Evolutionary conservation across 1,140 invertebrate species (phyloP).

Genomic region (Plutomurus gul): DNA sequence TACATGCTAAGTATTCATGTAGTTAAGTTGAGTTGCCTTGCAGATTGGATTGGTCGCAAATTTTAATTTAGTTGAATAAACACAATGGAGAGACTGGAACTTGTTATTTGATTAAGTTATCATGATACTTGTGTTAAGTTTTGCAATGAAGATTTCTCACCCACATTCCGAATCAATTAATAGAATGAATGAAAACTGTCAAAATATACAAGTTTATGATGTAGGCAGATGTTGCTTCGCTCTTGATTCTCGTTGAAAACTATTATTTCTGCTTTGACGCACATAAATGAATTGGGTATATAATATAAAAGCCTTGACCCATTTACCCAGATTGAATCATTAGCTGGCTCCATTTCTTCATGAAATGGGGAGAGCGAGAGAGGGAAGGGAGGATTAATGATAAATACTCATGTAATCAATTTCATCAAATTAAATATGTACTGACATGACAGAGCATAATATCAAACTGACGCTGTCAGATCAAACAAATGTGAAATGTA

Average conservation of each 20-base stretch:
- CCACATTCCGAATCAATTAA: neutral
- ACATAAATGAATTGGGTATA: neutral
- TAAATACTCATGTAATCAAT: slow-evolving; percentile 23
- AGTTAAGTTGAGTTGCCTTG: neutral
- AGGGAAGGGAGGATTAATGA: neutral
- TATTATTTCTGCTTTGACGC: neutral
- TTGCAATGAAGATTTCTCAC: slow-evolving; percentile 8
- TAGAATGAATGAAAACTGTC: slow-evolving; percentile 1
- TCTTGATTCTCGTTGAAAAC: neutral
- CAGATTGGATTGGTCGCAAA: neutral
- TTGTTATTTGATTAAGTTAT: slow-evolving; percentile 28
- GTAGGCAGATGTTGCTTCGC: slow-evolving; percentile 2
- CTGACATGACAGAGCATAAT: neutral
- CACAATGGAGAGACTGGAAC: neutral
- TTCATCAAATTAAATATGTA: slow-evolving; percentile 14
- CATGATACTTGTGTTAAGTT: neutral
- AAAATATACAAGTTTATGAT: slow-evolving; percentile 20
- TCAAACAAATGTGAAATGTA: no score
- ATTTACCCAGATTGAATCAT: slow-evolving; percentile 22
- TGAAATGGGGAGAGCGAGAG: neutral
- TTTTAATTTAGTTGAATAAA: slow-evolving; percentile 12
- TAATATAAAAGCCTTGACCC: slow-evolving; percentile 26
- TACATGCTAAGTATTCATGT: slow-evolving; percentile 3
- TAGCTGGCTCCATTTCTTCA: neutral
- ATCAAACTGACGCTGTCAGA: neutral